Percentiles rank a stretch among this genome's conserved stretches.
Conservation (phyloP, 1,140 invertebrate species). For the Calliphora vicina region DNA sequence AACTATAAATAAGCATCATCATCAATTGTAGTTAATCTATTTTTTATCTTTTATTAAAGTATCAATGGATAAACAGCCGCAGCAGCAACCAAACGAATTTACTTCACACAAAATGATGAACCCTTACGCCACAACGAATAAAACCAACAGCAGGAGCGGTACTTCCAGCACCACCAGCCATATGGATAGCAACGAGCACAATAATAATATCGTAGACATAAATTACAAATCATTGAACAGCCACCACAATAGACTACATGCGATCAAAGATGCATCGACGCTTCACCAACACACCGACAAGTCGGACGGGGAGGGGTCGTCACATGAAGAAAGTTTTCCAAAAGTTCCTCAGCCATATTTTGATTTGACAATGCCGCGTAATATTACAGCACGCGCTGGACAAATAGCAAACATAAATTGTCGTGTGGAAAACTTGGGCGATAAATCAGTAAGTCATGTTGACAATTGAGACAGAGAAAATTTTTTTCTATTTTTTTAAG, state of each 20-base stretch:
- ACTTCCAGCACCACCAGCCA: not conserved
- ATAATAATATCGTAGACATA: not conserved
- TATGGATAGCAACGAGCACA: not conserved
- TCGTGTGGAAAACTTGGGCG: constrained; percentile 81
- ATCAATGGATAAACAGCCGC: not conserved
- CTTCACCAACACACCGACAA: not conserved
- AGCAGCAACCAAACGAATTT: not conserved
- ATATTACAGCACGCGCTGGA: constrained; percentile 82
- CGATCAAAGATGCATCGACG: not conserved
- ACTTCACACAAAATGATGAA: not conserved
- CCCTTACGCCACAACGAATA: not conserved
- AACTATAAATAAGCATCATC: not conserved
- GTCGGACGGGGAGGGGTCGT: not conserved
- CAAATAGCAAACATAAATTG: constrained; percentile 86
- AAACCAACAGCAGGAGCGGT: not conserved
- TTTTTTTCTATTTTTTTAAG: not conserved
- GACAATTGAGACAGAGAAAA: not conserved
- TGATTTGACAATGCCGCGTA: constrained; percentile 79
- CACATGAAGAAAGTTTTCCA: not conserved
- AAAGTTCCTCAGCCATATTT: constrained; percentile 70
- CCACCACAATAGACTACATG: not conserved
- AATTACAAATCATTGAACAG: constrained; percentile 2
- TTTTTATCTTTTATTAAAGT: constrained; percentile 10
- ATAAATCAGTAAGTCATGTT: constrained; percentile 78
- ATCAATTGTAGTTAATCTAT: not conserved